phyloP scores from a whole-genome alignment of 2,113 vertebrate genomes.

The Spea bombifrons region DNA sequence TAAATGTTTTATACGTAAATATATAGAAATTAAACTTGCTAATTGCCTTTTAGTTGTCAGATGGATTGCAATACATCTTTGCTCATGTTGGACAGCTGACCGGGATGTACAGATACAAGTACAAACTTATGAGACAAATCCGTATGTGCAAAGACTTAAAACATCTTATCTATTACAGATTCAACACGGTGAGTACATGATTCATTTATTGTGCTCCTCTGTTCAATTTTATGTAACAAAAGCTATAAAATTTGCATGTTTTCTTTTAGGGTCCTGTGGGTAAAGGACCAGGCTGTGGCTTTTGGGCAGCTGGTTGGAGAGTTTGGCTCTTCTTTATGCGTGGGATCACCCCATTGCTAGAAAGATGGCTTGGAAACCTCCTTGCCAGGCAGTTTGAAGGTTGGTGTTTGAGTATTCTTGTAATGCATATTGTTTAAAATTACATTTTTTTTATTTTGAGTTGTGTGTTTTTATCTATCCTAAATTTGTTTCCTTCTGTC shows the following conservation, averaged over 20 bases:
- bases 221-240: neutral
- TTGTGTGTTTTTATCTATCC: neutral
- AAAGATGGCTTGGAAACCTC: conserved; percentile 96
- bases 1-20: too few species aligned
- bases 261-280: conserved; percentile 87
- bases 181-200: conserved; percentile 85
- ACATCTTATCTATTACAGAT: conserved; percentile 97
- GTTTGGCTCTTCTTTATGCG: conserved; percentile 99
- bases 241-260: neutral
- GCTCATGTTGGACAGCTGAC: conserved; percentile 97
- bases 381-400: conserved; percentile 98
- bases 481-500: neutral
- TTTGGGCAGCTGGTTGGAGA: conserved; percentile 97
- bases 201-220: neutral
- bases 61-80: conserved; percentile 97
- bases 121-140: conserved; percentile 98
- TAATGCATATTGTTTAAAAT: neutral
- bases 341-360: conserved; percentile 92
- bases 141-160: conserved; percentile 99
- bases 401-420: conserved; percentile 54
- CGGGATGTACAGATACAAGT: conserved; percentile 98
- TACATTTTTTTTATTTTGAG: neutral
- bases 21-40: neutral
- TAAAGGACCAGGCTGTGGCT: conserved; percentile 97
- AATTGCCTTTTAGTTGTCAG: conserved; percentile 74